Percentiles rank a stretch among this genome's conserved stretches.
phyloP scores from a whole-genome alignment of 2,888 invertebrate genomes.

The Falcaria lacertinaria region DNA sequence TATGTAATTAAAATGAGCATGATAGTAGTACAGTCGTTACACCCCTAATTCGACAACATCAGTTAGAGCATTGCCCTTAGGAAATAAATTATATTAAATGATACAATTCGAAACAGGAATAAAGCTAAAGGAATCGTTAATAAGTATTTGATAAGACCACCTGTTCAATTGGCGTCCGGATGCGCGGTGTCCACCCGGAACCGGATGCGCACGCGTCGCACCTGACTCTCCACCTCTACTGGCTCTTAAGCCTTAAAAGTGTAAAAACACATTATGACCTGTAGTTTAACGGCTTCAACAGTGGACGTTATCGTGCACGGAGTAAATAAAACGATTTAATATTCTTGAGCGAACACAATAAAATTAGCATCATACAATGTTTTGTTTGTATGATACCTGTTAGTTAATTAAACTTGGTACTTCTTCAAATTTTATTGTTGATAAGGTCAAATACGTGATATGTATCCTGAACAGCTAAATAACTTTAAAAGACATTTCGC shows the following conservation, averaged over 20 bases:
- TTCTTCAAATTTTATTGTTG: no score
- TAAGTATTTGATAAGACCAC: conserved; percentile 2
- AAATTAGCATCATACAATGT: neutral
- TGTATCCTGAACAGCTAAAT: no score
- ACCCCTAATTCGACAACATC: no score
- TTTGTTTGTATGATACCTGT: neutral
- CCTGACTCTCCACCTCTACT: conserved; percentile 50
- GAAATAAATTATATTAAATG: no score
- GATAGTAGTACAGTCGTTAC: no score
- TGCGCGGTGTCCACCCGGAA: conserved; percentile 32
- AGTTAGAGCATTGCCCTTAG: no score
- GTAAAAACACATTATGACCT: conserved; percentile 32
- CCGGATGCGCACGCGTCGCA: conserved; percentile 68
- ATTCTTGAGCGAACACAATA: neutral
- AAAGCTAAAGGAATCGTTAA: neutral
- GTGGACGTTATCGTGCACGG: neutral
- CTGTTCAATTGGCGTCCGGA: neutral
- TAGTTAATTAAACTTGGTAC: neutral
- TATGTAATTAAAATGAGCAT: no score
- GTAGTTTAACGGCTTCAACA: conserved; percentile 19
- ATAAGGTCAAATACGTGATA: no score
- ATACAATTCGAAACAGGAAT: neutral
- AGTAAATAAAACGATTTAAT: neutral
- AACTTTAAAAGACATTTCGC: no score
- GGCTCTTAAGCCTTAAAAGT: conserved; percentile 69